Base-by-base conservation (phyloP, 64 coral and sea anemone genomes). In the Montipora cactus region DNA sequence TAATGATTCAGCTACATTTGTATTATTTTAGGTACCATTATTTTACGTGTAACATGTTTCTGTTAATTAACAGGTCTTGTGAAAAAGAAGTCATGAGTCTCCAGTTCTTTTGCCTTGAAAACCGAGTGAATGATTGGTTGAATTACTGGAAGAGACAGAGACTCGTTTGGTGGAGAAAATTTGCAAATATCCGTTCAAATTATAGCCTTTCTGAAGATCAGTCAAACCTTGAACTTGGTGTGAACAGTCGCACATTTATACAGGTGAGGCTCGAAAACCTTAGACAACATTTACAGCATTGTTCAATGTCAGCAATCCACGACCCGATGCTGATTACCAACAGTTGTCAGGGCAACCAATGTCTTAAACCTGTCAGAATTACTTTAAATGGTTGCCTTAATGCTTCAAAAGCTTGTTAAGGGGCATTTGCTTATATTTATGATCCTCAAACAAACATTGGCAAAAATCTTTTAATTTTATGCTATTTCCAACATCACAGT, bases 101-200 rank as follows among this genome's bases (percentile, higher is more conserved):
- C 19, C 79, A 94, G 21, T 99, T 93, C 82, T 79, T 90, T 89
- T 96, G 92, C 77, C 45, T 86, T 80, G 86, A 90, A 67, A 96
- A 88, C 16, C 89, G 90, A 87, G 79, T 89, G 0, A 92, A 90
- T 78, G 82, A 94, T 80, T 99, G 98, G 98, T 52, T 92, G 47
- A 96, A 99, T 85, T 94, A 90, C 77, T 99, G 98, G 98, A 95
- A 76, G 68, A 96, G 95, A 77, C 89, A 96, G 47, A 84, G 98
- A 81, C 89, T 99, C n/a, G 81, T 89, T 1, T 99, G 98, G 98
- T 99, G 98, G 98, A 99, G 93, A 79, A 99, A 96, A 67, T 94
- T 96, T 92, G 98, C 92, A 37, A 96, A 95, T 77, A 74, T 94
- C 73, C 95, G 92, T 55, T 96, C 95, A 74, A 87, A 92, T 19